phyloP scores from a whole-genome alignment of 2,888 invertebrate genomes.

The Leptogaster cylindrica region DNA sequence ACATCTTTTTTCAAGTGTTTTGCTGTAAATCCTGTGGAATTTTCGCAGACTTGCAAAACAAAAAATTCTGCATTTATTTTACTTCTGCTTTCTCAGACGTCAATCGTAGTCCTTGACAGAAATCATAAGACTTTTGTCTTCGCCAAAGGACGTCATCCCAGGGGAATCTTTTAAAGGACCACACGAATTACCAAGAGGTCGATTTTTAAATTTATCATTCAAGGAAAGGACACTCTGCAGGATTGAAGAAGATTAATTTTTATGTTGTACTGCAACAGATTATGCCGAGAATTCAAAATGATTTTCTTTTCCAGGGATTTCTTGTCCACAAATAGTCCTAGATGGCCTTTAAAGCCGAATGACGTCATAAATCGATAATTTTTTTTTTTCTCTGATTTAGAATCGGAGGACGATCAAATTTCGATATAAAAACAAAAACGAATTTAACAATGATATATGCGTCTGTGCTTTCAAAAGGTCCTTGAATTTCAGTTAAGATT shows the following conservation, averaged over 20 bases:
- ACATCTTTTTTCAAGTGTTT: too few relatives aligned
- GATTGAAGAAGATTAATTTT: constrained; percentile 15
- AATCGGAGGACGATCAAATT: background rate
- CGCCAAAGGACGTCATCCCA: background rate
- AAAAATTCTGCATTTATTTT: background rate
- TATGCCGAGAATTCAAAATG: constrained; percentile 13
- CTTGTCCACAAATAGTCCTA: background rate
- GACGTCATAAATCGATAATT: constrained; percentile 4
- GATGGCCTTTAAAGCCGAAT: background rate
- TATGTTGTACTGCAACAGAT: background rate
- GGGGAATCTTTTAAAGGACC: background rate
- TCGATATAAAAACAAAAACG: background rate
- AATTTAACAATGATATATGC: constrained; percentile 5
- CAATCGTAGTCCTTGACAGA: background rate
- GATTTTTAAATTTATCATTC: constrained; percentile 6
- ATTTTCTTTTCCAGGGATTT: background rate
- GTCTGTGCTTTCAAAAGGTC: too few relatives aligned
- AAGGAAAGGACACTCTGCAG: background rate
- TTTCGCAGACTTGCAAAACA: background rate
- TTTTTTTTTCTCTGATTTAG: background rate
- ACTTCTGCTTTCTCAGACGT: background rate
- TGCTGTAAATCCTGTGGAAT: too few relatives aligned
- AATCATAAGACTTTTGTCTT: constrained; percentile 21
- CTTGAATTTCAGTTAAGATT: too few relatives aligned
- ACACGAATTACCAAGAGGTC: constrained; percentile 1